These are phyloP conservation scores for Myotis davidii DNA, from an alignment of 2,113 vertebrate species.

Conservation along the genomic window DNA sequence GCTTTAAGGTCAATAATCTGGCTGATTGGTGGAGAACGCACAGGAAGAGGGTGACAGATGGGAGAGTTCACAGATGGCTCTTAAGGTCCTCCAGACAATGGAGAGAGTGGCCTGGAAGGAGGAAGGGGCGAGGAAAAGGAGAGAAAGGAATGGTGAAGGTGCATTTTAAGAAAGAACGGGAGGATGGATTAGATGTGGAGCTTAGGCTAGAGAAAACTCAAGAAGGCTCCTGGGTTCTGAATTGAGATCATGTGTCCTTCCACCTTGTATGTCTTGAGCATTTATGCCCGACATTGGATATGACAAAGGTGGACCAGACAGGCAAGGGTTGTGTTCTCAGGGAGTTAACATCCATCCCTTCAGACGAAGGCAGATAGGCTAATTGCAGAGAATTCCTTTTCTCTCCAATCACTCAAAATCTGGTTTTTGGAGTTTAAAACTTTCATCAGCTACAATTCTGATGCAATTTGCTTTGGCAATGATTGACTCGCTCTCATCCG, in stretches of 20 bases:
- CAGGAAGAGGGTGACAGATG: not conserved
- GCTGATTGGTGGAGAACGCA: not conserved
- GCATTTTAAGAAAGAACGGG: not conserved
- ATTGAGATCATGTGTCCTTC: not conserved
- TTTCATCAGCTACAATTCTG: constrained; percentile 9
- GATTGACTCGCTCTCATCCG: not conserved
- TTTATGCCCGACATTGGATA: not conserved
- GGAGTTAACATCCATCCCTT: not conserved
- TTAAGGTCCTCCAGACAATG: not conserved
- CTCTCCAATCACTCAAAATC: constrained; percentile 7
- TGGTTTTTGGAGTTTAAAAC: not conserved
- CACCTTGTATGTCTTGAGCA: not conserved
- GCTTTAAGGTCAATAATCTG: not conserved
- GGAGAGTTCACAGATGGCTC: not conserved
- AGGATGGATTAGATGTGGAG: not conserved
- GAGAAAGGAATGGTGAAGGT: not conserved
- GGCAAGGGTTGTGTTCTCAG: not conserved
- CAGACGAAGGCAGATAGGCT: not conserved
- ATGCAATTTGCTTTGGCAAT: constrained; percentile 11
- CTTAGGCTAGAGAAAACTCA: not conserved
- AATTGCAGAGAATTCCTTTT: not conserved
- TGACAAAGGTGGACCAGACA: too few relatives aligned
- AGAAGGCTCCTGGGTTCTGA: not conserved
- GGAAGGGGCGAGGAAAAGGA: not conserved
- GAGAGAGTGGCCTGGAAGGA: not conserved